These are phyloP conservation scores for Ornithorhynchus anatinus DNA, from an alignment of 2,113 vertebrate genomes.

Conservation along the genomic window DNA sequence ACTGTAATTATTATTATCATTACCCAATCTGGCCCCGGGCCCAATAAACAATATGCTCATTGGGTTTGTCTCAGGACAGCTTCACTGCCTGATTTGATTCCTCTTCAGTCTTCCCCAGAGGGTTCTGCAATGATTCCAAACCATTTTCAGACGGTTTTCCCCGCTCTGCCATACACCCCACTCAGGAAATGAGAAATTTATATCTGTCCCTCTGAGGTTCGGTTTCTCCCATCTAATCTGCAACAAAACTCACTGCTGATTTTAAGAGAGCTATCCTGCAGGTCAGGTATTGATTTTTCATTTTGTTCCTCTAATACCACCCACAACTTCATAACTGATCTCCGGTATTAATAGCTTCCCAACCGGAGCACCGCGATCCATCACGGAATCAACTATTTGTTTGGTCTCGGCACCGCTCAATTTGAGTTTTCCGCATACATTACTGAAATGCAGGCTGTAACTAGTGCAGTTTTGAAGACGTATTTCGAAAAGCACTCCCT, in stretches of 20 bases:
- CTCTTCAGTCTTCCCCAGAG: conserved; percentile 43
- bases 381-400: conserved; percentile 20
- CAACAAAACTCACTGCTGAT: conserved; percentile 46
- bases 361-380: conserved; percentile 15
- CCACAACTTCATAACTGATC: conserved; percentile 19
- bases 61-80: neutral
- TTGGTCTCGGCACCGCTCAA: conserved; percentile 17
- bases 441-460: conserved; percentile 5
- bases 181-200: conserved; percentile 56
- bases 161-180: conserved; percentile 47
- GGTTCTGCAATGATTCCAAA: conserved; percentile 56
- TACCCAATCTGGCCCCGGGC: too few relatives aligned
- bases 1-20: too few relatives aligned
- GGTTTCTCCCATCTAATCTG: conserved; percentile 44
- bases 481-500: conserved; percentile 19
- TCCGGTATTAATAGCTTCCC: neutral
- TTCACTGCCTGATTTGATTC: neutral
- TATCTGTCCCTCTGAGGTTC: conserved; percentile 62
- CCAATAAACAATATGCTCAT: too few relatives aligned
- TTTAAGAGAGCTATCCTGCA: conserved; percentile 39
- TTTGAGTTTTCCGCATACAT: conserved; percentile 25
- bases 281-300: conserved; percentile 29
- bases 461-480: neutral
- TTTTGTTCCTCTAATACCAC: neutral
- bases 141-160: conserved; percentile 47